phyloP scores from a whole-genome alignment of 2,888 invertebrate species.

The Crepidodera aurea region DNA sequence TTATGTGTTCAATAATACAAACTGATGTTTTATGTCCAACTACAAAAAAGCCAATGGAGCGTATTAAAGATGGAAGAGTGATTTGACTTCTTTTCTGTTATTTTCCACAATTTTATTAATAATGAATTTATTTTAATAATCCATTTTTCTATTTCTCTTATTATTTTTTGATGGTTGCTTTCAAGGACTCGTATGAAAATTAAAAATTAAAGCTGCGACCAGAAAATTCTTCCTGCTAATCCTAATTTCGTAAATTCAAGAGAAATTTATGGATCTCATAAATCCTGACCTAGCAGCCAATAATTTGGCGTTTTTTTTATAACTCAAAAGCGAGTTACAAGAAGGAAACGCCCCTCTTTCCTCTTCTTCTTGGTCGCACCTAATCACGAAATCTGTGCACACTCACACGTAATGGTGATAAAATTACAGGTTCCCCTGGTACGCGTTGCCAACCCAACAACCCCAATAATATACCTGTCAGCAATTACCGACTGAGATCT shows the following conservation, averaged over 20 bases:
- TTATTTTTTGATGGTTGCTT: too few relatives aligned
- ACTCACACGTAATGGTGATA: conserved; percentile 38
- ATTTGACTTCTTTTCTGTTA: too few relatives aligned
- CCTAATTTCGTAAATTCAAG: not conserved
- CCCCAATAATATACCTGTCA: conserved; percentile 47
- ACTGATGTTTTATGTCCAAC: too few relatives aligned
- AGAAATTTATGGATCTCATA: conserved; percentile 1
- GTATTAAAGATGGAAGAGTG: too few relatives aligned
- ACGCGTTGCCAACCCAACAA: conserved; percentile 33
- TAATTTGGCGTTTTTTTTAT: conserved; percentile 11
- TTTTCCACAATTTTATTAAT: too few relatives aligned
- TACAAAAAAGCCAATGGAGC: too few relatives aligned
- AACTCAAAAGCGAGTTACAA: conserved; percentile 1
- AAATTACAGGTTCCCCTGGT: conserved; percentile 39
- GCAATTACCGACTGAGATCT: conserved; percentile 46
- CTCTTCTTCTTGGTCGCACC: conserved; percentile 8
- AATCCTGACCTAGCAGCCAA: not conserved
- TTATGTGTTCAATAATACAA: too few relatives aligned
- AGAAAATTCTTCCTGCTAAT: too few relatives aligned
- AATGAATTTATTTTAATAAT: too few relatives aligned
- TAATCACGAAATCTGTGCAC: conserved; percentile 24
- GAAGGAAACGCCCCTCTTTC: conserved; percentile 9
- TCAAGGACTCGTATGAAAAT: too few relatives aligned
- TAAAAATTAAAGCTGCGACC: too few relatives aligned
- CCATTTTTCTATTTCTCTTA: too few relatives aligned